A percentile compares a stretch with the other conserved stretches of the same genome.
These are phyloP conservation scores for Cinclus mexicanus DNA, from an alignment of 2,113 vertebrate genomes.

Conservation along the genomic window DNA sequence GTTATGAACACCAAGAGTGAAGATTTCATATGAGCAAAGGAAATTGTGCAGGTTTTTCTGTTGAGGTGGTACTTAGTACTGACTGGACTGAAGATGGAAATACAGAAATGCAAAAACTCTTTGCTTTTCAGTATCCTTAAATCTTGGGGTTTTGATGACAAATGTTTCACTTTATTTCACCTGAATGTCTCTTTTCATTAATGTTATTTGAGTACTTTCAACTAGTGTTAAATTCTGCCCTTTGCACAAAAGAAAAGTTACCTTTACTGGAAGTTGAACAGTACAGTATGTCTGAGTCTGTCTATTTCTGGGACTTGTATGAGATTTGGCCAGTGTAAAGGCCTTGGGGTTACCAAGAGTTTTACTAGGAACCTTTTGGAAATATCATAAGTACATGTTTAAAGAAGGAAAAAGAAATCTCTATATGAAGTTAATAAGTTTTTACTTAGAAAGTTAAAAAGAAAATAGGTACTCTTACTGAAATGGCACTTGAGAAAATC, in stretches of 20 bases:
- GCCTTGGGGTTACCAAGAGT: neutral
- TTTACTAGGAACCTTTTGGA: neutral
- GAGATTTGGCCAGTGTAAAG: neutral
- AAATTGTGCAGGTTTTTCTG: neutral
- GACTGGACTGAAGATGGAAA: neutral
- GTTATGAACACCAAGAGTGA: neutral
- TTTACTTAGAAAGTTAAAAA: neutral
- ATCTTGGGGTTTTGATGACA: neutral
- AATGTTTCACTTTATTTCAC: neutral
- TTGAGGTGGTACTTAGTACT: neutral
- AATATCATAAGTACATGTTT: neutral
- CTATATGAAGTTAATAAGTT: neutral
- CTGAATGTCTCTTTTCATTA: neutral
- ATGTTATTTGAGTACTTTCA: neutral
- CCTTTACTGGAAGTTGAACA: neutral
- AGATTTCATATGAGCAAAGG: accelerated
- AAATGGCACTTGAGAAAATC: neutral
- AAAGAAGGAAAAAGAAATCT: neutral
- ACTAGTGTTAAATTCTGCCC: neutral
- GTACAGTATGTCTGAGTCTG: neutral
- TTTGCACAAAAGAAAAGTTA: neutral
- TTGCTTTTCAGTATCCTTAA: neutral
- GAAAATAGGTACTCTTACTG: neutral
- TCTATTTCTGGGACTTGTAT: neutral
- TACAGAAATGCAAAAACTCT: neutral